phyloP scores from a whole-genome alignment of 2,113 vertebrate genomes.

The Petrocephalus zakoni region DNA sequence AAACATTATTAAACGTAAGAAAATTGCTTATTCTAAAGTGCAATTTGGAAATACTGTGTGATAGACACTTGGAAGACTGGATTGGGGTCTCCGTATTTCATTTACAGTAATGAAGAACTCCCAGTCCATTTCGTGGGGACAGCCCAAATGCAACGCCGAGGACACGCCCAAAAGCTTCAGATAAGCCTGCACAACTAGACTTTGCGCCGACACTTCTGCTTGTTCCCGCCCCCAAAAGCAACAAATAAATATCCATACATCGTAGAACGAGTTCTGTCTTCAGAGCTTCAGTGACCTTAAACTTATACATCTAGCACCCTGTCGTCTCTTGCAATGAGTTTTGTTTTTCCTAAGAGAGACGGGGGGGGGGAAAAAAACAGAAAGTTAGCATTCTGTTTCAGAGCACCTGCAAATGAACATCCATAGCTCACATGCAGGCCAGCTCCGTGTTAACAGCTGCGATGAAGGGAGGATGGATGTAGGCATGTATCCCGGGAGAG shows the following conservation, averaged over 20 bases:
- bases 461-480: not conserved
- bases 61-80: not conserved
- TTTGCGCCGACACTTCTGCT: not conserved
- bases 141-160: not conserved
- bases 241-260: not conserved
- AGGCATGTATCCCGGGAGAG: slow-evolving; percentile 15
- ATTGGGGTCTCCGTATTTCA: not conserved
- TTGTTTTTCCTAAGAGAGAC: slow-evolving; percentile 57
- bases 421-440: not conserved
- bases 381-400: not conserved
- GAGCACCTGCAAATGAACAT: not conserved
- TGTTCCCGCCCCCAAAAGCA: not conserved
- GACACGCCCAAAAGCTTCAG: not conserved
- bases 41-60: slow-evolving; percentile 46
- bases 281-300: not conserved
- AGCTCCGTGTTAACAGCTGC: not conserved
- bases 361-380: not conserved
- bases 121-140: not conserved
- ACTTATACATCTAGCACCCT: not conserved
- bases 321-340: slow-evolving; percentile 52
- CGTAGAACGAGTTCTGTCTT: not conserved
- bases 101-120: not conserved
- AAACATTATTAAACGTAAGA: slow-evolving; percentile 8
- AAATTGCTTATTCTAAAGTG: slow-evolving; percentile 20
- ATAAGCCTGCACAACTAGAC: not conserved